These are phyloP conservation scores for Chroicocephalus ridibundus DNA, from an alignment of 2,113 vertebrate species.

Conservation along the genomic window DNA sequence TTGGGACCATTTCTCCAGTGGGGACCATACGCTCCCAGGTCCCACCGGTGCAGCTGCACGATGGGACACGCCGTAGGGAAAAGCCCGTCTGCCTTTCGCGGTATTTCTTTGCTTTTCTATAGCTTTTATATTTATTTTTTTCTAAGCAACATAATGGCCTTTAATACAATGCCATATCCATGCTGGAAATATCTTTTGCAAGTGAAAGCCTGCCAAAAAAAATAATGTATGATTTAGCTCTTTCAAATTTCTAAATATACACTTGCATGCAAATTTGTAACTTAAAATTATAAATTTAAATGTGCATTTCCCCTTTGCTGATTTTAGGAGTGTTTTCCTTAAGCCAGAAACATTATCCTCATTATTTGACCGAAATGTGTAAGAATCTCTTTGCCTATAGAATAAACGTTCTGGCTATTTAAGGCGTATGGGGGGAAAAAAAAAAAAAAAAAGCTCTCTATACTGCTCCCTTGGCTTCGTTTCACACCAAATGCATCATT, in stretches of 20 bases:
- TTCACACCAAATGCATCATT: constrained; percentile 18
- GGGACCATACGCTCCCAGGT: neutral
- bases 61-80: neutral
- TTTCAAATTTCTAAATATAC: constrained; percentile 25
- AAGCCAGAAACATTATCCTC: neutral
- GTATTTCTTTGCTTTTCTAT: neutral
- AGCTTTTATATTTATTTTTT: neutral
- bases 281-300: neutral
- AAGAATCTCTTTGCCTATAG: neutral
- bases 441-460: neutral
- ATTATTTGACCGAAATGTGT: neutral
- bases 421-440: neutral
- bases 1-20: neutral
- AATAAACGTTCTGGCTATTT: constrained; percentile 1
- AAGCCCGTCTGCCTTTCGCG: neutral
- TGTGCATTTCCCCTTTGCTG: constrained; percentile 1
- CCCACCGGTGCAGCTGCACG: neutral
- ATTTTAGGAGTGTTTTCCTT: neutral
- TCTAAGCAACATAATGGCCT: neutral
- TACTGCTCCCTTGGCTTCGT: constrained; percentile 6
- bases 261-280: neutral
- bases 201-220: constrained; percentile 13
- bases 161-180: neutral
- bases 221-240: neutral
- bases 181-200: neutral